These are phyloP conservation scores for Rhopalosiphum padi DNA, from an alignment of 1,140 invertebrate genomes.

Conservation along the genomic window DNA sequence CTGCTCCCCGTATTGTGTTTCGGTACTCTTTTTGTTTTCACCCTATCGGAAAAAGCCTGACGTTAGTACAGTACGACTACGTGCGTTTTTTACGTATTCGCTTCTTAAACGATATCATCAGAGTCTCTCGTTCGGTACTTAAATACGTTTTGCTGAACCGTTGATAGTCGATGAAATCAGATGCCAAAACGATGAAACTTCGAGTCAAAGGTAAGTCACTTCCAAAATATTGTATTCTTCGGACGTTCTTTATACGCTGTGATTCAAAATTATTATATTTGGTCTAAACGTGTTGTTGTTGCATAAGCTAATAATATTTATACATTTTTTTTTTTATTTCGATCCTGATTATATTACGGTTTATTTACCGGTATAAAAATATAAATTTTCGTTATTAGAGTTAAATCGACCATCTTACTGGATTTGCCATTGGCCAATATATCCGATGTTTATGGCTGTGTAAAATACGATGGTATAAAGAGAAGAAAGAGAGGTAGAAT, in stretches of 20 bases:
- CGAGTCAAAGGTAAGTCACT: constrained; percentile 21
- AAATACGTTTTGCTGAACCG: background rate
- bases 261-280: background rate
- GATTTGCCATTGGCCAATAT: constrained; percentile 18
- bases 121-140: background rate
- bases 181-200: constrained; percentile 40
- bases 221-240: background rate
- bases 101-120: constrained; percentile 16
- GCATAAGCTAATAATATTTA: background rate
- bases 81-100: background rate
- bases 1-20: background rate
- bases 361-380: constrained; percentile 13
- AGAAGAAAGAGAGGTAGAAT: background rate
- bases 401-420: constrained; percentile 32
- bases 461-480: background rate
- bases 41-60: background rate
- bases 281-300: background rate
- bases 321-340: background rate
- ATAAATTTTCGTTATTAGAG: constrained; percentile 33
- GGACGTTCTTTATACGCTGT: constrained; percentile 21
- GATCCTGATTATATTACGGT: background rate
- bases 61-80: background rate
- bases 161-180: constrained; percentile 10
- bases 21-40: background rate
- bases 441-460: background rate